Conservation (phyloP, 2,888 invertebrate genomes). For the Sabatieria punctata region DNA sequence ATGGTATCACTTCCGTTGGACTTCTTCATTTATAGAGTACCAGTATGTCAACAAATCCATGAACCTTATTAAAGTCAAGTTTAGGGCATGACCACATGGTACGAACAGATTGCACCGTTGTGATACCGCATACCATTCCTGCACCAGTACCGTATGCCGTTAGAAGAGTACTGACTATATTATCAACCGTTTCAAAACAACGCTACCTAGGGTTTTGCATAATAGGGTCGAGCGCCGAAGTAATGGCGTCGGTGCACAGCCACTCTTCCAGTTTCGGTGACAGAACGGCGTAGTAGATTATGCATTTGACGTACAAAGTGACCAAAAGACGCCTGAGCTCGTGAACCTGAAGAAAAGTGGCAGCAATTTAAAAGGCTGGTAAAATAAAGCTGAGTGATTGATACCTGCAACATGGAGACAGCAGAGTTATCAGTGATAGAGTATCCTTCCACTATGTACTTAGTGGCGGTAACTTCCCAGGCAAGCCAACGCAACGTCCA, state of each 20-base stretch:
- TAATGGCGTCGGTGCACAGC: constrained; percentile 40
- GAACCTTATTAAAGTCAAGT: too few species aligned
- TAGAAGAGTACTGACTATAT: too few species aligned
- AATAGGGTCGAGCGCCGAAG: constrained; percentile 16
- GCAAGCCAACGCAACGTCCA: constrained; percentile 92
- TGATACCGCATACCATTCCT: too few species aligned
- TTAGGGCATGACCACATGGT: too few species aligned
- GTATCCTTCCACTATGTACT: constrained; percentile 94
- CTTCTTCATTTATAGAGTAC: too few species aligned
- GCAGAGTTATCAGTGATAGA: constrained; percentile 95
- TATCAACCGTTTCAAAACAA: too few species aligned
- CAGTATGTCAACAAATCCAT: too few species aligned
- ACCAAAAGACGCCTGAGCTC: constrained; percentile 91
- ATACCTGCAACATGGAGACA: constrained; percentile 69
- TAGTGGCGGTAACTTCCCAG: constrained; percentile 84
- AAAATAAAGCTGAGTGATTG: background rate
- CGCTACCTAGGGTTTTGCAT: too few species aligned
- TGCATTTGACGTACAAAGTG: constrained; percentile 94
- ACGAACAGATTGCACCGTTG: too few species aligned
- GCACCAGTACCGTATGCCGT: too few species aligned
- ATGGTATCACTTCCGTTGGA: too few species aligned
- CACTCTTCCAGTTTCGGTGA: constrained; percentile 75
- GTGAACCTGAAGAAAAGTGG: constrained; percentile 46
- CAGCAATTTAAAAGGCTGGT: background rate
- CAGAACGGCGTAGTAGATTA: constrained; percentile 81